Percentiles rank a stretch among this genome's conserved stretches.
phyloP scores from a whole-genome alignment of 2,888 invertebrate genomes.

The Dryocosmus kuriphilus region DNA sequence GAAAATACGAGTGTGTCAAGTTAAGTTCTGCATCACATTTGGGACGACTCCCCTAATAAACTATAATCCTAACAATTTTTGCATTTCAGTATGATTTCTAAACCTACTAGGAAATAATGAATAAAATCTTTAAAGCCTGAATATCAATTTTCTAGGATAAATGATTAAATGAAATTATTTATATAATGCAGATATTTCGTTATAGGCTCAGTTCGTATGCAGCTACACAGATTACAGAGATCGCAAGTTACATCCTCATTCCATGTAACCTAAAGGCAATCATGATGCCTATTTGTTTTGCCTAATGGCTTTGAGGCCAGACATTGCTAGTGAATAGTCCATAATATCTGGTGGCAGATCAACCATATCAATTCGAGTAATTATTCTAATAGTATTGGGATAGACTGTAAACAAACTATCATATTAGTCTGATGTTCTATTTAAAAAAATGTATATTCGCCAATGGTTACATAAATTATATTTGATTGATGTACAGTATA shows the following conservation, averaged over 20 bases:
- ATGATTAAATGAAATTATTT: not conserved
- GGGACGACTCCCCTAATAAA: too few relatives aligned
- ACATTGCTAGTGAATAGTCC: constrained; percentile 17
- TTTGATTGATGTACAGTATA: not conserved
- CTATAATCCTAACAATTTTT: too few relatives aligned
- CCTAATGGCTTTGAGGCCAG: constrained; percentile 26
- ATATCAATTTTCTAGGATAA: too few relatives aligned
- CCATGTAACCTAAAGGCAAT: constrained; percentile 21
- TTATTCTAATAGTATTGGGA: constrained; percentile 1
- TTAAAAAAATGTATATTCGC: not conserved
- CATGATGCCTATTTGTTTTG: constrained; percentile 35
- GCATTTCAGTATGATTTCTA: too few relatives aligned
- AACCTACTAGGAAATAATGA: too few relatives aligned
- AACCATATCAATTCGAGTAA: constrained; percentile 21
- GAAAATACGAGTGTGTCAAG: too few relatives aligned
- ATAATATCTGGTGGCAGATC: constrained; percentile 11
- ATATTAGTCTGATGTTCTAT: not conserved
- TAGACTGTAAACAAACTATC: not conserved
- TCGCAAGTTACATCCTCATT: constrained; percentile 11
- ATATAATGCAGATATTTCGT: not conserved
- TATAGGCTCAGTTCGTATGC: not conserved
- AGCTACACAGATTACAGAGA: not conserved
- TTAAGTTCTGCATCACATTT: too few relatives aligned
- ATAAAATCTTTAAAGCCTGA: too few relatives aligned
- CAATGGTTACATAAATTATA: not conserved